These are phyloP conservation scores for Dryomyza anilis DNA, from an alignment of 2,888 invertebrate species.

Conservation along the genomic window DNA sequence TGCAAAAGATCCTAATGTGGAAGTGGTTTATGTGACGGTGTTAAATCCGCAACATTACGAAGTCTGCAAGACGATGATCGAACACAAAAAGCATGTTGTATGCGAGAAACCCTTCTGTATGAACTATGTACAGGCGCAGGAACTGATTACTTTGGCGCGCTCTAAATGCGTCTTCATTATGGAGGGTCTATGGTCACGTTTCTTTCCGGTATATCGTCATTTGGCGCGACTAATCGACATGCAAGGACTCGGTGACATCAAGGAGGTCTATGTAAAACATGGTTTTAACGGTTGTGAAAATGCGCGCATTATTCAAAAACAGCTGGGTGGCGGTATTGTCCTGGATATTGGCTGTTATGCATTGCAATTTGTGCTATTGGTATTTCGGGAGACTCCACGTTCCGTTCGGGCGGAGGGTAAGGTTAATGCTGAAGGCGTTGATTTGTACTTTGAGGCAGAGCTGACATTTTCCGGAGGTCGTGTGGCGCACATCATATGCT, in stretches of 20 bases:
- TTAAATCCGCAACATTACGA: slow-evolving; percentile 74
- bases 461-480: slow-evolving; percentile 40
- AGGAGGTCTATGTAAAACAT: slow-evolving; percentile 70
- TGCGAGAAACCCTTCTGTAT: slow-evolving; percentile 87
- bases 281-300: slow-evolving; percentile 66
- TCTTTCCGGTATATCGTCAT: slow-evolving; percentile 73
- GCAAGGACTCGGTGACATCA: slow-evolving; percentile 67
- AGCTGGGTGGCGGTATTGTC: slow-evolving; percentile 75
- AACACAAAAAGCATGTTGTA: slow-evolving; percentile 80
- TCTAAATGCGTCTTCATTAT: slow-evolving; percentile 74
- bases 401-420: slow-evolving; percentile 71
- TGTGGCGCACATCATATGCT: slow-evolving; percentile 43
- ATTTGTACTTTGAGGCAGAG: slow-evolving; percentile 59
- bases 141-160: slow-evolving; percentile 70
- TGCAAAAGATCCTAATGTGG: slow-evolving; percentile 73
- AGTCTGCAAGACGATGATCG: slow-evolving; percentile 72
- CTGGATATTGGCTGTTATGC: slow-evolving; percentile 77
- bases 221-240: slow-evolving; percentile 64
- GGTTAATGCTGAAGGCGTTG: slow-evolving; percentile 72
- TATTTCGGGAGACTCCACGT: slow-evolving; percentile 71
- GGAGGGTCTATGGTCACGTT: slow-evolving; percentile 86
- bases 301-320: slow-evolving; percentile 66
- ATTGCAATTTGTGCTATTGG: slow-evolving; percentile 71
- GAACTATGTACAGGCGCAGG: slow-evolving; percentile 72
- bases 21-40: slow-evolving; percentile 82